A percentile compares a stretch with the other conserved stretches of the same genome.
These are phyloP conservation scores for Xestoiulus laeticollis DNA, from an alignment of 2,888 invertebrate species.

Conservation along the genomic window DNA sequence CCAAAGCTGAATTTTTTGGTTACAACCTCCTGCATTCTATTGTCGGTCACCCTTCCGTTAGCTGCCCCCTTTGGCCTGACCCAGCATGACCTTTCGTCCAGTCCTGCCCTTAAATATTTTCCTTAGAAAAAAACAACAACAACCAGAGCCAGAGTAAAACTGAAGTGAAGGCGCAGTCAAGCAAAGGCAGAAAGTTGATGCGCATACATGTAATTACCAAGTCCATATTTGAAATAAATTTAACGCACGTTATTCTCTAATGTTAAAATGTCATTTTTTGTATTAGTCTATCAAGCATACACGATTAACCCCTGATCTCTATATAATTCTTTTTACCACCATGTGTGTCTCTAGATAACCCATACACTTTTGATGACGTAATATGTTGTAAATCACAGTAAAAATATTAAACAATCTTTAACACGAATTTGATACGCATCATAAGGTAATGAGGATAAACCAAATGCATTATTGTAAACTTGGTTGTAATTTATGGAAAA, in stretches of 20 bases:
- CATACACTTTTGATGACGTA: too few relatives aligned
- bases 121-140: neutral
- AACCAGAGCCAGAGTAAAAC: neutral
- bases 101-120: conserved; percentile 11
- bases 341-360: too few relatives aligned
- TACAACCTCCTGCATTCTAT: conserved; percentile 25
- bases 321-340: too few relatives aligned
- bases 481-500: too few relatives aligned
- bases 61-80: conserved; percentile 47
- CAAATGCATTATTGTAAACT: too few relatives aligned
- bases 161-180: conserved; percentile 5
- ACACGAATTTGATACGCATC: too few relatives aligned
- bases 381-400: too few relatives aligned
- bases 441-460: too few relatives aligned
- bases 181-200: neutral
- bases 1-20: conserved; percentile 10
- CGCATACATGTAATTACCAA: neutral
- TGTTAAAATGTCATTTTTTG: neutral
- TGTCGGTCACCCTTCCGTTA: conserved; percentile 44
- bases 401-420: too few relatives aligned
- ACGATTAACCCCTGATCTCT: too few relatives aligned
- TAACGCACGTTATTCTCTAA: neutral
- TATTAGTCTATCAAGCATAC: too few relatives aligned
- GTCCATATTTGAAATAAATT: neutral
- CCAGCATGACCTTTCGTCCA: conserved; percentile 44